phyloP scores from a whole-genome alignment of 2,113 vertebrate species.

The Chloropsis hardwickii region DNA sequence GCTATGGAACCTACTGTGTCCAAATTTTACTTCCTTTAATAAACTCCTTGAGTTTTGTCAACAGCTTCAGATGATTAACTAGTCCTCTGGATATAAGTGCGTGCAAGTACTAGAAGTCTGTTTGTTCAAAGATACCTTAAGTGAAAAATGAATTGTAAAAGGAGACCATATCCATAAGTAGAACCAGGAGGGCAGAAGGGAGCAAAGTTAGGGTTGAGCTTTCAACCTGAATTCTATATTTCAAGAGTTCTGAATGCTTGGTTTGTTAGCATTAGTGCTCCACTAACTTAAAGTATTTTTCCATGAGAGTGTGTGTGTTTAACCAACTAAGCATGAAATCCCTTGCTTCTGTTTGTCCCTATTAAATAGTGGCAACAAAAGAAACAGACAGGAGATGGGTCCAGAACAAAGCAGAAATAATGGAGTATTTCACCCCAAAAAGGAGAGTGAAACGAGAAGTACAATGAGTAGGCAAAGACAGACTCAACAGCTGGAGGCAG shows the following conservation, averaged over 20 bases:
- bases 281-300: constrained; percentile 15
- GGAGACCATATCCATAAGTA: not conserved
- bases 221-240: constrained; percentile 33
- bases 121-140: not conserved
- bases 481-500: constrained; percentile 47
- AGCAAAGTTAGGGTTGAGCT: not conserved
- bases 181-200: not conserved
- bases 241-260: constrained; percentile 12
- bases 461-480: constrained; percentile 64
- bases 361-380: constrained; percentile 66
- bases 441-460: constrained; percentile 68
- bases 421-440: constrained; percentile 74
- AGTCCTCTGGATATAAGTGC: not conserved
- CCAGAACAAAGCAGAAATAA: constrained; percentile 74
- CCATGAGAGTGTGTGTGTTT: not conserved
- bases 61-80: not conserved
- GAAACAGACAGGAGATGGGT: constrained; percentile 71
- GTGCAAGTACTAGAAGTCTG: not conserved
- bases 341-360: constrained; percentile 72
- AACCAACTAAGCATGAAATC: constrained; percentile 74
- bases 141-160: not conserved
- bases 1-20: not conserved
- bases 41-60: not conserved
- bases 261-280: constrained; percentile 35
- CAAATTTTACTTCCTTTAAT: not conserved